phyloP scores from a whole-genome alignment of 2,888 invertebrate genomes.

The Choreutis nemorana region DNA sequence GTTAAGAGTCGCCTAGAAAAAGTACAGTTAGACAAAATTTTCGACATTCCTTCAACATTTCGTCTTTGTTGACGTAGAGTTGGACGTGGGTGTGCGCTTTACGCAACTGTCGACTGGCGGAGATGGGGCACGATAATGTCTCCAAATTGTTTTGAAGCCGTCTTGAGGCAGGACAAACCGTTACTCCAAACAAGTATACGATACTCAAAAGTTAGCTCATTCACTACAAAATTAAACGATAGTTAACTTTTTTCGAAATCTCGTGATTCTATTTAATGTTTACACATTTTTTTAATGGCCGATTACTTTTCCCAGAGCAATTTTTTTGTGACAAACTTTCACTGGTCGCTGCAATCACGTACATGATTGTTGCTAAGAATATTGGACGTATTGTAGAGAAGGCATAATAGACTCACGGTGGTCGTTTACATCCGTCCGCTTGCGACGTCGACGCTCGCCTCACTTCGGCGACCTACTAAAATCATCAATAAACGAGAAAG shows the following conservation, averaged over 20 bases:
- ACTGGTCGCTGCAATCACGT: conserved; percentile 37
- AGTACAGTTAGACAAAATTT: conserved; percentile 47
- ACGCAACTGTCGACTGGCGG: no score
- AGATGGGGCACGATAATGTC: no score
- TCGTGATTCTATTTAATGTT: no score
- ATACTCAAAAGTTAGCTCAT: no score
- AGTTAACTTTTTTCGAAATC: no score
- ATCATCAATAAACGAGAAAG: conserved; percentile 51
- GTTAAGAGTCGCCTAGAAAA: conserved; percentile 5
- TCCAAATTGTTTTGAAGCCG: no score
- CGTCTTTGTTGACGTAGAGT: conserved; percentile 26
- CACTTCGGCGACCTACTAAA: conserved; percentile 43
- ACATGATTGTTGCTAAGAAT: conserved; percentile 26
- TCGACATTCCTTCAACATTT: conserved; percentile 39
- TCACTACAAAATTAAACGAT: no score
- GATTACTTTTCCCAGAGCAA: no score
- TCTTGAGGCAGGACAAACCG: no score
- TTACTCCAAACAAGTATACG: no score
- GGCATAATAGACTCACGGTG: conserved; percentile 33
- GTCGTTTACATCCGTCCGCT: conserved; percentile 15
- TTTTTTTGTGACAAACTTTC: no score
- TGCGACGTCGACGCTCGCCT: conserved; percentile 24
- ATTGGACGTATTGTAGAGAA: conserved; percentile 28
- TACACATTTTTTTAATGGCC: no score
- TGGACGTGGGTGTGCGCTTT: conserved; percentile 21